Base-by-base conservation (phyloP, 35 echinoderm and acorn worm species). In the Holothuria glaberrima region DNA sequence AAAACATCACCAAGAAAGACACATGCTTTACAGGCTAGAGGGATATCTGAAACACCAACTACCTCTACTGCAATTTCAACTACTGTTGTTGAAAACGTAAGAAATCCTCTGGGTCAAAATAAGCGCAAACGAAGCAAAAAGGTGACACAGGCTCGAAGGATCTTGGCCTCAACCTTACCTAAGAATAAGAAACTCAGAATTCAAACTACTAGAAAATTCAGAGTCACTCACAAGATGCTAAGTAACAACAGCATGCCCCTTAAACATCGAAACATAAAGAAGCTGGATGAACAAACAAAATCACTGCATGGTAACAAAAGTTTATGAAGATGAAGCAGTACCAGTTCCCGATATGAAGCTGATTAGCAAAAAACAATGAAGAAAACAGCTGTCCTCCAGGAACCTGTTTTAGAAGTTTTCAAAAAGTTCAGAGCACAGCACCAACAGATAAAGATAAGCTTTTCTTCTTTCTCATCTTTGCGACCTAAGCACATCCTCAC, bases 1-100 rank as follows among this genome's bases (percentile, higher is more conserved):
- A 86, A 45, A 25, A 27, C 59, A 35, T 67, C 83, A 30, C 83
- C 83, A 5, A 86, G 59, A 19, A 86, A 86, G 21, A 20, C n/a
- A 58, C 3, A 19, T 30, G 48, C 80, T 9, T 32, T 84, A 18
- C 22, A 26, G 5, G 71, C 22, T 6, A 22, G 16, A 26, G 52
- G 80, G 7, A 81, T 81, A n/a, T n/a, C n/a, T n/a, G n/a, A n/a
- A n/a, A n/a, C n/a, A n/a, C n/a, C n/a, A n/a, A n/a, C n/a, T n/a
- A n/a, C n/a, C n/a, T n/a, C n/a, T n/a, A n/a, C 45, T 45, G 22
- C 48, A 24, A 9, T 9, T 20, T 9, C 2, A 1, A 26, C 33
- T 5, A 48, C 2, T 2, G 27, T 25, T 20, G 24, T 46, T 2
- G 9, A 48, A n/a, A 52, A 36, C 77, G 1, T 81, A 16, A 81